Evolutionary conservation across 2,113 vertebrate genomes (phyloP), one percentile per base, ranked within the genome.

Genomic region (Taxidea taxus): DNA sequence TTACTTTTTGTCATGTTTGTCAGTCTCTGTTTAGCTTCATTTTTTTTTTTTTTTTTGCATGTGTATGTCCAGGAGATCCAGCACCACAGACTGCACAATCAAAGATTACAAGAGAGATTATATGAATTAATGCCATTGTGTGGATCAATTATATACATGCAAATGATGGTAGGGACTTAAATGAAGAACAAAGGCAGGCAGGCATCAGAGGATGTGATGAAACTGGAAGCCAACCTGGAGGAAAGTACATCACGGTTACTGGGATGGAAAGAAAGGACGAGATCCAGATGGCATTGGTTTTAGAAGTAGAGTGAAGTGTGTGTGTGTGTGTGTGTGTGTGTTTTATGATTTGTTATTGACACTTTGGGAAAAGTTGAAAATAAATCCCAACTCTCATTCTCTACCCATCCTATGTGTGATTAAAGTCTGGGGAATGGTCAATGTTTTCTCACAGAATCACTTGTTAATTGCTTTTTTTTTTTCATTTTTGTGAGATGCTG

Each of bases 371-470:
- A 90, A 70, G 29, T 44, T 80, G 56, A 90, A 83, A 96, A 88
- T 58, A 88, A 83, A 87, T 80, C 47, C 42, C 86, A 96, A 75
- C 5, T 90, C 29, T 58, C 25, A 4, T 84, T 54, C 34, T 72
- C 81, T 91, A 12, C 51, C 54, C 39, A 44, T 83, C 37, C 27
- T 13, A 29, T 1, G 9, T 88, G n/a, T 95, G 75, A 83, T 66
- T 86, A 51, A 77, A 87, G 39, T 82, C 29, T 56, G 75, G 75
- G 16, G 39, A 85, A 64, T 84, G 34, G 78, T 85, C 56, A 92
- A 91, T 81, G 84, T 77, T 91, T 96, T 81, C 54, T 82, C 85
- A 60, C 74, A 86, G 72, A 89, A 90, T 86, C 75, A 89, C 56
- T 92, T 95, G 68, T 27, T 88, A 83, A 86, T 89, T 88, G 44